Evolutionary conservation across 2,797 vertebrate species (phyloP).

Genomic region (Staurois parvus): DNA sequence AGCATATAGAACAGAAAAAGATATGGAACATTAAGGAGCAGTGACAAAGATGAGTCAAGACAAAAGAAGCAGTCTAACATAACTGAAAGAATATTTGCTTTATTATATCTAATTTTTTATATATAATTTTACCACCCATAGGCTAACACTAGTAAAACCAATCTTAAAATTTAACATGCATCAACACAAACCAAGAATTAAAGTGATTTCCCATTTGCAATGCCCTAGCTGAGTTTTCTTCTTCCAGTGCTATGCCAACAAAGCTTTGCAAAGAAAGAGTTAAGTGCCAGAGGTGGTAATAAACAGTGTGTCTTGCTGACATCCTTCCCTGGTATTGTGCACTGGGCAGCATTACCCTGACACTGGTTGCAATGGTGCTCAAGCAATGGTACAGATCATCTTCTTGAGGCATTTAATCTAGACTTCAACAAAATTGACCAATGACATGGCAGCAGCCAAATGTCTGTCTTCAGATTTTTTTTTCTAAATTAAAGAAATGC

Average conservation of each 20-base stretch:
- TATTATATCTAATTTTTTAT: background rate
- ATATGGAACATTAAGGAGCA: background rate
- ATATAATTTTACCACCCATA: background rate
- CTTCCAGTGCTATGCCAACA: background rate
- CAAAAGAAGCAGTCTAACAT: background rate
- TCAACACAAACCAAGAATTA: background rate
- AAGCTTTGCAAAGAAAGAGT: background rate
- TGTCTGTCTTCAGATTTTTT: background rate
- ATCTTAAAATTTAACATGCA: conserved; percentile 14
- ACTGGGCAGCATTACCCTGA: conserved; percentile 2
- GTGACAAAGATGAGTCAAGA: background rate
- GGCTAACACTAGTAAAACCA: conserved; percentile 20
- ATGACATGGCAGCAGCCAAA: background rate
- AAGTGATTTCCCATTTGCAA: conserved; percentile 2
- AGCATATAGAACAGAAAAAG: background rate
- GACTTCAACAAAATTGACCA: background rate
- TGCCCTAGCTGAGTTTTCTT: background rate
- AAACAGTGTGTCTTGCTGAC: conserved; percentile 1
- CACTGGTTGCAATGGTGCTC: conserved; percentile 5
- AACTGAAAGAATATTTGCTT: background rate
- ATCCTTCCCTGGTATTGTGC: conserved; percentile 32
- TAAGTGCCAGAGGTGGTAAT: conserved; percentile 12
- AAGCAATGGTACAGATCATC: background rate
- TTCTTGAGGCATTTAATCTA: conserved; percentile 20
- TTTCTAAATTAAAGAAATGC: background rate